Evolutionary conservation across 2,797 vertebrate species (phyloP), one percentile per base, ranked within the genome.

Genomic region (Gastrophryne carolinensis): DNA sequence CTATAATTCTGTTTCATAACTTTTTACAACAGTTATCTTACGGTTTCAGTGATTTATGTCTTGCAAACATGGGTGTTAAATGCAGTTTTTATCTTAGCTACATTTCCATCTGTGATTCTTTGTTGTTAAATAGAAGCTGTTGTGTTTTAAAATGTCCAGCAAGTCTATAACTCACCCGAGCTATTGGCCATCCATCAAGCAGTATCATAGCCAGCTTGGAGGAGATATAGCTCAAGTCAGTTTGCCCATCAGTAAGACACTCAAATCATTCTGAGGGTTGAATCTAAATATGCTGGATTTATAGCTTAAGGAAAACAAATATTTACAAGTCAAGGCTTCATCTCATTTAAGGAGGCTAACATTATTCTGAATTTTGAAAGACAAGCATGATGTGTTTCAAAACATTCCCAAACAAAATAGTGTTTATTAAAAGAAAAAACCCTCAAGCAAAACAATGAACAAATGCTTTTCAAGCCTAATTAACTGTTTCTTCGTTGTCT

Each of bases 401-500:
- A 75, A 78, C 79, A 30, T 76, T 32, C 60, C 30, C 79, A 81
- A 63, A 50, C 80, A 61, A 68, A 84, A 79, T 37, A 34, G 27
- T 70, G 74, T 63, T 78, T 72, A 72, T 65, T 29, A 66, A 26
- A 9, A 56, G 19, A 73, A 56, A 73, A 12, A 53, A 12, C 39
- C 50, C 44, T 29, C 17, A 78, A 78, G 47, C 83, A 82, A 80
- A 64, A 63, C 81, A 77, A 79, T 29, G 53, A 62, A 70, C 77
- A 80, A 83, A 79, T 0, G 11, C 54, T 60, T 82, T 83, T 85
- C 82, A 66, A 81, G 82, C 53, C 72, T 80, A 84, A 83, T 87
- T 82, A 83, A 64, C 57, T 79, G 65, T 82, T 86, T 78, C 81
- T 79, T 56, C 13, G 84, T 83, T 87, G 62, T 70, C 47, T 78